Conservation (phyloP, 2,113 vertebrate genomes). For the Takifugu flavidus region DNA sequence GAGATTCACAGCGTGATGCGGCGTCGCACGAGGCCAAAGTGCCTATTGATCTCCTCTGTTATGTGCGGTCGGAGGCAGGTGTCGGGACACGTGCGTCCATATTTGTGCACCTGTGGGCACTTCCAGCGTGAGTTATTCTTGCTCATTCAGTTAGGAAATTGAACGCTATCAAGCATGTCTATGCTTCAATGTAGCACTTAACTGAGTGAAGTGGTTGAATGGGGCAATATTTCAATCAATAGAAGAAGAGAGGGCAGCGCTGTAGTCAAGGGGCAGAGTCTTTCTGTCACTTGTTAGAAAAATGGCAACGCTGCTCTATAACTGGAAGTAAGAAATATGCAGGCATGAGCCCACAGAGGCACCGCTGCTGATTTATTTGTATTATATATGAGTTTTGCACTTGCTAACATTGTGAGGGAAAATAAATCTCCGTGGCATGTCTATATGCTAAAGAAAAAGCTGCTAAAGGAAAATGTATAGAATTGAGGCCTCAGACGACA, state of each 20-base stretch:
- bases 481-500: too few species aligned
- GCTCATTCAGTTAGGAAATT: conserved; percentile 46
- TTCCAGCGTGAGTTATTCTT: conserved; percentile 25
- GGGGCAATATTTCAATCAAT: conserved; percentile 55
- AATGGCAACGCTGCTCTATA: neutral
- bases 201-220: conserved; percentile 56
- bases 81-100: conserved; percentile 7
- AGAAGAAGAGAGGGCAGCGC: conserved; percentile 19
- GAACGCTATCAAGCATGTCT: conserved; percentile 52
- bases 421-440: too few species aligned
- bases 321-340: too few species aligned
- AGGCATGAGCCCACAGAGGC: too few species aligned
- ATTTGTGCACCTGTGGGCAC: conserved; percentile 16
- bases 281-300: conserved; percentile 25
- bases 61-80: neutral
- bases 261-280: conserved; percentile 16
- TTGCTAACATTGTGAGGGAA: too few species aligned
- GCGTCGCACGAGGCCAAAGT: conserved; percentile 22
- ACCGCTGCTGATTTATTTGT: too few species aligned
- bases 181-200: conserved; percentile 48
- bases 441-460: too few species aligned
- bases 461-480: too few species aligned
- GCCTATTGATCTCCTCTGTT: conserved; percentile 39
- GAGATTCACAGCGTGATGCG: conserved; percentile 9
- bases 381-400: too few species aligned